These are phyloP conservation scores for Pipistrellus pipistrellus DNA, from an alignment of 2,797 vertebrate species.

Conservation along the genomic window DNA sequence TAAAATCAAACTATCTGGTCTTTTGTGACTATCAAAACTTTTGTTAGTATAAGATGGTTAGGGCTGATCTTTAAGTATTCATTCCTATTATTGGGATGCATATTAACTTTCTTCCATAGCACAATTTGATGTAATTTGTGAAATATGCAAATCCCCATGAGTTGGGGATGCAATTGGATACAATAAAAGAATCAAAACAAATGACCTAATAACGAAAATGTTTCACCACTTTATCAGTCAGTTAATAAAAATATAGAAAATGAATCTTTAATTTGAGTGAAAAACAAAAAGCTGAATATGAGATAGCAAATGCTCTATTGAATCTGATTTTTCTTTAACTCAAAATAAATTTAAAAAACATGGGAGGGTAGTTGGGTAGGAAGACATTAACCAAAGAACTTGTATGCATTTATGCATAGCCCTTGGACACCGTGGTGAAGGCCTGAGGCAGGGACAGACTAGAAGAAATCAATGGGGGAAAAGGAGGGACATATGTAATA, in stretches of 20 bases:
- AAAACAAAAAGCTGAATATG: neutral
- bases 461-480: too few relatives aligned
- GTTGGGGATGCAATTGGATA: neutral
- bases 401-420: too few relatives aligned
- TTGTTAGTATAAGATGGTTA: neutral
- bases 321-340: constrained; percentile 45
- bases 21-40: neutral
- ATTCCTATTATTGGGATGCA: neutral
- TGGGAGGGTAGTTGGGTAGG: too few relatives aligned
- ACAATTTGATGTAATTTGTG: neutral
- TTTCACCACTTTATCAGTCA: neutral
- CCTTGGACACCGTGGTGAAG: too few relatives aligned
- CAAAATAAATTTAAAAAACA: neutral
- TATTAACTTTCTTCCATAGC: neutral
- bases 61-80: neutral
- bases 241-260: constrained; percentile 61
- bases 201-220: constrained; percentile 50
- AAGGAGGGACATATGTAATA: too few relatives aligned
- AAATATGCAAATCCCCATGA: neutral
- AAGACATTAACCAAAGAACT: too few relatives aligned
- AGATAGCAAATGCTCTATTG: neutral
- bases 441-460: too few relatives aligned
- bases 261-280: constrained; percentile 45
- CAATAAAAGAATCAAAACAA: constrained; percentile 55
- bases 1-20: neutral